Evolutionary conservation across 2,888 invertebrate species (phyloP), one percentile per base, ranked within the genome.

Genomic region (Stenoptilia bipunctidactyla): DNA sequence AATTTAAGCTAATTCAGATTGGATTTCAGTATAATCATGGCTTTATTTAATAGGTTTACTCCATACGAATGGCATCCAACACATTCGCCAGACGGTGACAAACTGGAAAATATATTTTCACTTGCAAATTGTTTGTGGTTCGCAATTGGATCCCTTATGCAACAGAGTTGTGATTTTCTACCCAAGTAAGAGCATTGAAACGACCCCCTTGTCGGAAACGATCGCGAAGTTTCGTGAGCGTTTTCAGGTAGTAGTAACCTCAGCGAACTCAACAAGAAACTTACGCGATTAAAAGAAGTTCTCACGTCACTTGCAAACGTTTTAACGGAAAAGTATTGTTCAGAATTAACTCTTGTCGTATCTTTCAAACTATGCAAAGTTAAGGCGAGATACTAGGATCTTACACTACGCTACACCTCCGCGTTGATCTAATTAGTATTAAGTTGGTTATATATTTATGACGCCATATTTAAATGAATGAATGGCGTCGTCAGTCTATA

Each of bases 121-220:
- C 83, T 93, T 69, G 87, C 93, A 84, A 97, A 97, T 87, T 95
- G 96, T 83, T 90, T 97, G 86, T 98, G 98, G 98, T 98, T 98
- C 84, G 95, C 96, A 54, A 94, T 97, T 56, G 94, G 95, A 58
- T 95, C 95, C 36, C 88, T 97, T 57, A 94, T 97, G 93, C 96
- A 96, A 72, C 96, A 97, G 85, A 96, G 96, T 70, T 96, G 95
- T 85, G 96, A 96, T 83, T 94, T 96, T 83, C 87, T 96, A 57
- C 96, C 96, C 76, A 94, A 93, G 94, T 95, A 91, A 90, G 90
- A 83, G 48, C 58, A 56, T 55, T 38, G 45, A 53, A 45, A 53
- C 51, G 52, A 48, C 50, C 49, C 50, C 53, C 49, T 49, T 42
- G 47, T 56, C 57, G 46, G 48, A 51, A 53, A 48, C 43, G 49